Base-by-base conservation (phyloP, 1,140 invertebrate species). In the Odontomachus brunneus region DNA sequence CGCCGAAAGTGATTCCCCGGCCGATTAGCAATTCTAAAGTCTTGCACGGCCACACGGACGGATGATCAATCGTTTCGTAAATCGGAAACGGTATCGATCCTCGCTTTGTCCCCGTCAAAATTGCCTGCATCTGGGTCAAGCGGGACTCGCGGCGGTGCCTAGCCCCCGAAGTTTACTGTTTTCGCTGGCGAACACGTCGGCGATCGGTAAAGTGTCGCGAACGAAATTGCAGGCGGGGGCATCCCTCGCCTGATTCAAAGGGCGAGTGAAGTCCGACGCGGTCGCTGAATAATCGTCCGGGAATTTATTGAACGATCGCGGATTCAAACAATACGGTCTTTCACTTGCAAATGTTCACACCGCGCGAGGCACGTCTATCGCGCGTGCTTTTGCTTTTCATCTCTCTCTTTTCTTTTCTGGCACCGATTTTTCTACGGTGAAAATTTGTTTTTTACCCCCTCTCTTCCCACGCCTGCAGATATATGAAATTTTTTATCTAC, bases 11-110 rank as follows among this genome's bases (percentile, higher is more conserved):
- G 63, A 73, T 74, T 88, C 73, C 69, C 14, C 22, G 57, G 24
- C 59, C 84, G 81, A 89, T 88, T 89, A 88, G 84, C 88, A 88
- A 89, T 88, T 88, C 87, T 88, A 88, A 88, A 88, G 74, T 88
- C 86, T 60, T 53, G 38, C 24, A 59, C 29, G 12, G 49, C 55
- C 55, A 78, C 55, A 78, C 60, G 69, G 82, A 22, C 48, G 24
- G 17, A 66, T 67, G 75, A 88, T 87, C 82, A 87, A 88, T 88
- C 86, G 86, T 87, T 84, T 71, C 74, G 49, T 63, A 74, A 73
- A 75, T 84, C 84, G 55, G 75, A 66, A 82, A 48, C 85, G 65
- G 71, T 74, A 83, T 83, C 76, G 81, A 75, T 75, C 72, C 49
- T 29, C 33, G 38, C 60, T 82, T 82, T 82, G 78, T 74, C 48